phyloP scores from a whole-genome alignment of 2,113 vertebrate genomes.

The Larimichthys polyactis region DNA sequence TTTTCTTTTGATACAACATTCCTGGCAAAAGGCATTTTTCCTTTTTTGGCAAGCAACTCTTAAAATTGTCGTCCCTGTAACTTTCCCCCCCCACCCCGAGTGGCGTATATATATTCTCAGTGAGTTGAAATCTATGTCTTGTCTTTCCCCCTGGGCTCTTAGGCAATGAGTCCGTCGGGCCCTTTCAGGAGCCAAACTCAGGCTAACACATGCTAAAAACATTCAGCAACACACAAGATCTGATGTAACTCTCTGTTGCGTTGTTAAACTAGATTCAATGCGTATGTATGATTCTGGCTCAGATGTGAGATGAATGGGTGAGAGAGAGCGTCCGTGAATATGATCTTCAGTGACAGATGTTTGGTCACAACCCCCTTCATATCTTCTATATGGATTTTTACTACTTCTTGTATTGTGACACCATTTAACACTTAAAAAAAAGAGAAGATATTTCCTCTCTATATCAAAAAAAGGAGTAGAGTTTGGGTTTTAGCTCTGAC shows the following conservation, averaged over 20 bases:
- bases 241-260: conserved; percentile 30
- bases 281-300: background rate
- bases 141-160: conserved; percentile 1
- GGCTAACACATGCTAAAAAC: conserved; percentile 46
- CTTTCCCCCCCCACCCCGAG: background rate
- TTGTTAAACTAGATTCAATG: conserved; percentile 11
- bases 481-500: no score
- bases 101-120: conserved; percentile 16
- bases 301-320: background rate
- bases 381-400: no score
- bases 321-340: no score
- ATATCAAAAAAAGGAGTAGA: no score
- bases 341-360: no score
- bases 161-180: conserved; percentile 1
- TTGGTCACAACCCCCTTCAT: no score
- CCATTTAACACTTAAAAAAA: no score
- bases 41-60: background rate
- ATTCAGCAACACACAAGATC: background rate
- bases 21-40: background rate
- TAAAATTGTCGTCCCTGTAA: background rate
- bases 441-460: no score
- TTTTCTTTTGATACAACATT: background rate
- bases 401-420: no score
- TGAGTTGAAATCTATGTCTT: conserved; percentile 14
- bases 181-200: background rate